Conservation (phyloP, 1,140 invertebrate genomes). For the Varroa destructor region DNA sequence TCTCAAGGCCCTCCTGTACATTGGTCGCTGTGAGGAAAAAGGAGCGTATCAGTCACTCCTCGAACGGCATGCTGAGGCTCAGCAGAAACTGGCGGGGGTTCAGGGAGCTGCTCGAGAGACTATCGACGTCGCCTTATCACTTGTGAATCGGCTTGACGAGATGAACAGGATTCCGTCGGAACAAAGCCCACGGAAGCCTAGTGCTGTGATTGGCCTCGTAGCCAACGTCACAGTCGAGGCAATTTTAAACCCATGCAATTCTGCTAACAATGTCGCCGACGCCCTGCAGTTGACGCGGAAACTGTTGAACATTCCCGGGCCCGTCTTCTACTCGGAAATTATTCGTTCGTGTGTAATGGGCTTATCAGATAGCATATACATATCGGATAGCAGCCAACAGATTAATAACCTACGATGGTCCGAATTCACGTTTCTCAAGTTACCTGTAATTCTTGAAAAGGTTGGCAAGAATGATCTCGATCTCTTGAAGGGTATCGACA, state of each 20-base stretch:
- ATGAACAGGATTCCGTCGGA: slow-evolving; percentile 30
- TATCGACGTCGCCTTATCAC: slow-evolving; percentile 33
- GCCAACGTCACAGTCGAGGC: slow-evolving; percentile 38
- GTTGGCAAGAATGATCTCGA: slow-evolving; percentile 43
- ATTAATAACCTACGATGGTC: slow-evolving; percentile 73
- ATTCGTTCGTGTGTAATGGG: slow-evolving; percentile 74
- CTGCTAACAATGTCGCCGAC: slow-evolving; percentile 60
- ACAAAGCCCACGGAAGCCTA: slow-evolving; percentile 24
- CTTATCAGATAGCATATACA: slow-evolving; percentile 50
- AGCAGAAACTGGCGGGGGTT: slow-evolving; percentile 32
- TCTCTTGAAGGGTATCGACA: slow-evolving; percentile 64
- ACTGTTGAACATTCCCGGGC: slow-evolving; percentile 41
- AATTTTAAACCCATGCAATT: slow-evolving; percentile 68
- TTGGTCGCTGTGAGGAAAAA: slow-evolving; percentile 42
- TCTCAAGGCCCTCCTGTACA: slow-evolving; percentile 41
- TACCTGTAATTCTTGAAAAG: slow-evolving; percentile 43
- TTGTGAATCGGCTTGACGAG: slow-evolving; percentile 32
- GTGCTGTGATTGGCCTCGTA: slow-evolving; percentile 15
- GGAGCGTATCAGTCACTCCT: slow-evolving; percentile 36
- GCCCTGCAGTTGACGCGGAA: slow-evolving; percentile 67
- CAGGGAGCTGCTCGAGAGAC: slow-evolving; percentile 34
- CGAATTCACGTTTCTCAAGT: slow-evolving; percentile 79
- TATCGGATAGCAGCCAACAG: slow-evolving; percentile 43
- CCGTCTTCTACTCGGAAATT: slow-evolving; percentile 65
- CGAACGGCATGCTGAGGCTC: slow-evolving; percentile 34